Conservation (phyloP, 2,888 invertebrate species). For the Diaphora mendica region DNA sequence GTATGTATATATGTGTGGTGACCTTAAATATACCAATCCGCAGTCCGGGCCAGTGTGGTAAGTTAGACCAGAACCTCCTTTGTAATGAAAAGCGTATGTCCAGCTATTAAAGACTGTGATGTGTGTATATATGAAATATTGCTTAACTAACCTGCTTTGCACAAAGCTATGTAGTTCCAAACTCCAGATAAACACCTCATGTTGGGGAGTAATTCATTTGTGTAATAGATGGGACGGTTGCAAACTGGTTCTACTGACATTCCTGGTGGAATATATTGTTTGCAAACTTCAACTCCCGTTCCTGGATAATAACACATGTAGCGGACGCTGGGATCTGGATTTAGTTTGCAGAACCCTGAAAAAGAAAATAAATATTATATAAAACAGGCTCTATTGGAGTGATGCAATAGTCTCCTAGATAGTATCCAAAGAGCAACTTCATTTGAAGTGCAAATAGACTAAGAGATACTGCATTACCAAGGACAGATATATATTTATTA, state of each 20-base stretch:
- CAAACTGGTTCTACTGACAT: constrained; percentile 6
- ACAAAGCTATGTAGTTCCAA: constrained; percentile 18
- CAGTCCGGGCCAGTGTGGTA: too few relatives aligned
- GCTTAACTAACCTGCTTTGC: constrained; percentile 11
- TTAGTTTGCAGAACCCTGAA: constrained; percentile 19
- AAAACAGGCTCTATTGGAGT: too few relatives aligned
- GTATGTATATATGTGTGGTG: too few relatives aligned
- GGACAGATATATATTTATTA: too few relatives aligned
- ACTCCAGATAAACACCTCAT: constrained; percentile 15
- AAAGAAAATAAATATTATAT: not conserved
- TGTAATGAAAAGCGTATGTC: too few relatives aligned
- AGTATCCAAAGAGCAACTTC: too few relatives aligned
- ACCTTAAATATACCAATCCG: too few relatives aligned
- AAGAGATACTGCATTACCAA: too few relatives aligned
- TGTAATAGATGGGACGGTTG: constrained; percentile 11
- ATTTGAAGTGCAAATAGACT: too few relatives aligned
- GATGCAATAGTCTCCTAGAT: too few relatives aligned
- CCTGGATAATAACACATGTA: constrained; percentile 7
- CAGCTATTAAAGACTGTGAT: not conserved
- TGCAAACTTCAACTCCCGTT: not conserved
- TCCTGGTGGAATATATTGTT: constrained; percentile 11
- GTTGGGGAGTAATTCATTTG: not conserved
- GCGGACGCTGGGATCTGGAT: constrained; percentile 5
- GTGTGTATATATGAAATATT: not conserved
- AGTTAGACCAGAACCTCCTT: too few relatives aligned